Evolutionary conservation across 2,113 vertebrate species (phyloP).

Genomic region (Sminthopsis crassicaudata): DNA sequence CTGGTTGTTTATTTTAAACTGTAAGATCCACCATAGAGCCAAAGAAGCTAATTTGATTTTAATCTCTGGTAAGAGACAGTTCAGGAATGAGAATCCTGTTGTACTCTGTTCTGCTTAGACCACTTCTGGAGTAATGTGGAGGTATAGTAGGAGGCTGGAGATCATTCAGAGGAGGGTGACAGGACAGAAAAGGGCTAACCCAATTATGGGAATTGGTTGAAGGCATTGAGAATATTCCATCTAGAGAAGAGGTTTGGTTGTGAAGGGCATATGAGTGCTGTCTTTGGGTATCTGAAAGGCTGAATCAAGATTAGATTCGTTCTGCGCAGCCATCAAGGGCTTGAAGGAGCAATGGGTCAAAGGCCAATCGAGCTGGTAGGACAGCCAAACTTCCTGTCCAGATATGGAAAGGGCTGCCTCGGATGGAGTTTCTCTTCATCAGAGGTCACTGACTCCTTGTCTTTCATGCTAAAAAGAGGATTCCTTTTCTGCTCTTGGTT

Average conservation of each 20-base stretch:
- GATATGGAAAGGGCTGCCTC: not conserved
- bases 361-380: not conserved
- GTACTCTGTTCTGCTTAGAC: not conserved
- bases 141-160: not conserved
- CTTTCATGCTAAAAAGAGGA: not conserved
- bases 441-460: not conserved
- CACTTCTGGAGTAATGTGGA: not conserved
- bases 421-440: not conserved
- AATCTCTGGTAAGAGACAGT: not conserved
- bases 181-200: not conserved
- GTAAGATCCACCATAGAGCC: not conserved
- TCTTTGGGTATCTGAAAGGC: not conserved
- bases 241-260: not conserved
- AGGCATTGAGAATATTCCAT: not conserved
- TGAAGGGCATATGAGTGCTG: not conserved
- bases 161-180: not conserved
- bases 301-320: not conserved
- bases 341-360: not conserved
- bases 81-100: not conserved
- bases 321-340: not conserved
- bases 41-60: not conserved
- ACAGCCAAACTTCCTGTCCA: not conserved
- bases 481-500: not conserved
- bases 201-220: not conserved
- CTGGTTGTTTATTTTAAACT: not conserved